A percentile compares a stretch with the other conserved stretches of the same genome.
phyloP scores from a whole-genome alignment of 2,888 invertebrate species.

The Dasypolia templi region DNA sequence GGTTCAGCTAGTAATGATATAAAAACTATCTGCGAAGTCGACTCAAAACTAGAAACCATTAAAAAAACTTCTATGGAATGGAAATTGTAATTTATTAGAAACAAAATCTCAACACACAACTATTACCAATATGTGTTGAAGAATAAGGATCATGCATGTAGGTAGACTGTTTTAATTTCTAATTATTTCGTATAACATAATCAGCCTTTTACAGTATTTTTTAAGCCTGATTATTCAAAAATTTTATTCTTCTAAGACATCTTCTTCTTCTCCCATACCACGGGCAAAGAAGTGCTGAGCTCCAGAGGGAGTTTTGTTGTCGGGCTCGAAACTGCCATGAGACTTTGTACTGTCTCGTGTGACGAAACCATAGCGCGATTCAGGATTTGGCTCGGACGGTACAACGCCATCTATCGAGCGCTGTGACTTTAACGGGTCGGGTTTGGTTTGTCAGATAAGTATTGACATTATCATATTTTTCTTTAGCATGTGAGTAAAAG shows the following conservation, averaged over 20 bases:
- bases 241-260: not conserved
- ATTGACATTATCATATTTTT: not conserved
- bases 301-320: not conserved
- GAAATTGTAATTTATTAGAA: too few relatives aligned
- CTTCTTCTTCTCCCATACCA: not conserved
- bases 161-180: too few relatives aligned
- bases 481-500: not conserved
- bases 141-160: not conserved
- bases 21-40: too few relatives aligned
- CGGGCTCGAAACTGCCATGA: rapidly evolving
- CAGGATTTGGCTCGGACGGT: not conserved
- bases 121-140: too few relatives aligned
- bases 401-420: conserved; percentile 17
- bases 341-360: not conserved
- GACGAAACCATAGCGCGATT: conserved; percentile 10
- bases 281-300: not conserved
- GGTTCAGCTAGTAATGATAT: too few relatives aligned
- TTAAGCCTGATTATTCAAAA: not conserved
- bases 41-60: too few relatives aligned
- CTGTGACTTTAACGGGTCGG: too few relatives aligned
- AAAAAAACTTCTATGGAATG: too few relatives aligned
- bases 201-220: not conserved
- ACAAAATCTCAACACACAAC: too few relatives aligned
- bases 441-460: not conserved
- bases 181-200: not conserved